A percentile compares a stretch with the other conserved stretches of the same genome.
Conservation (phyloP, 2,113 vertebrate genomes). For the Halichoerus grypus region DNA sequence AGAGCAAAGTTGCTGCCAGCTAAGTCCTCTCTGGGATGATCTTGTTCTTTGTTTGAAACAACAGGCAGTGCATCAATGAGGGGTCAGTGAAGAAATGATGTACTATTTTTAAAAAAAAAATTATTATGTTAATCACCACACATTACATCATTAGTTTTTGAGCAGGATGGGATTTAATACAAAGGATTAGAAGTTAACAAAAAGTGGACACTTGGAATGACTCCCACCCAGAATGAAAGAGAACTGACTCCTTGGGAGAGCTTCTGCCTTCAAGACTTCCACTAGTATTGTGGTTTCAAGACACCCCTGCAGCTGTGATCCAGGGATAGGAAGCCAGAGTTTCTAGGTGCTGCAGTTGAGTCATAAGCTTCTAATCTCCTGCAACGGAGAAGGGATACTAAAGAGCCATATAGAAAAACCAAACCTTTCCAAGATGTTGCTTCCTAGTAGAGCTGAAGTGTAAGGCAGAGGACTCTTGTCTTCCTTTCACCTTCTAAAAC, state of each 20-base stretch:
- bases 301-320: not conserved
- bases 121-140: too few relatives aligned
- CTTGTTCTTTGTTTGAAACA: slow-evolving; percentile 25
- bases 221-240: not conserved
- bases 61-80: not conserved
- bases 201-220: not conserved
- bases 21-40: not conserved
- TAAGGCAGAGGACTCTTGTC: not conserved
- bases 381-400: not conserved
- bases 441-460: not conserved
- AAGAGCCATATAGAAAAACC: not conserved
- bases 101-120: not conserved
- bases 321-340: not conserved
- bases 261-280: not conserved
- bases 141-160: not conserved
- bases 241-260: not conserved
- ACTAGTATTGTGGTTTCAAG: not conserved
- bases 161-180: not conserved
- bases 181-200: not conserved
- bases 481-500: not conserved
- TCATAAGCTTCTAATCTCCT: not conserved
- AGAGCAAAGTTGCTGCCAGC: not conserved
- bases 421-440: not conserved
- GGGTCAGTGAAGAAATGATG: not conserved
- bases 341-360: not conserved